Conservation (phyloP, 2,888 invertebrate species). For the Amblyjoppa fuscipennis region DNA sequence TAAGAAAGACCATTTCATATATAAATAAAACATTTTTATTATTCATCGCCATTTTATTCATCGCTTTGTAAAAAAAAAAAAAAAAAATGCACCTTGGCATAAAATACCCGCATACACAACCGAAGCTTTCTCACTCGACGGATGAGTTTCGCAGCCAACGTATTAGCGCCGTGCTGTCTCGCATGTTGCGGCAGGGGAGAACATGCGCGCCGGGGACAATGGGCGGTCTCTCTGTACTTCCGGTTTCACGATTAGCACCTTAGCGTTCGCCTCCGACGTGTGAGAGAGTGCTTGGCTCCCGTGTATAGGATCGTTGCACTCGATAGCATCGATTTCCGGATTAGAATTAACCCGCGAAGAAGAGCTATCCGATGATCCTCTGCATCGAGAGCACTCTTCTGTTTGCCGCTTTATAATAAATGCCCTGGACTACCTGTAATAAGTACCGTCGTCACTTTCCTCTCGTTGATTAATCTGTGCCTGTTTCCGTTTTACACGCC, state of each 20-base stretch:
- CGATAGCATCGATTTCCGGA: constrained; percentile 53
- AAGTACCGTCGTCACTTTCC: constrained; percentile 35
- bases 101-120: constrained; percentile 32
- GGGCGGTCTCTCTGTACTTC: constrained; percentile 69
- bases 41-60: neutral
- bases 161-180: constrained; percentile 61
- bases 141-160: constrained; percentile 59
- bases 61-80: constrained; percentile 27
- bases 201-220: constrained; percentile 62
- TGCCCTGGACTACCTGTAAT: constrained; percentile 12
- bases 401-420: constrained; percentile 44
- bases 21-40: neutral
- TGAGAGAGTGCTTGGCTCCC: constrained; percentile 27
- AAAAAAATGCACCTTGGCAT: constrained; percentile 16
- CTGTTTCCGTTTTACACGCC: constrained; percentile 35
- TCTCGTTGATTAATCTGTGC: constrained; percentile 14
- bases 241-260: constrained; percentile 66
- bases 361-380: neutral
- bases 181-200: constrained; percentile 52
- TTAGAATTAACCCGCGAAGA: constrained; percentile 20
- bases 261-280: constrained; percentile 19
- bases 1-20: neutral
- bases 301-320: constrained; percentile 31
- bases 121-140: constrained; percentile 19
- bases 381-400: constrained; percentile 8